Conservation (phyloP, 2,888 invertebrate genomes). For the Erebia aethiops region DNA sequence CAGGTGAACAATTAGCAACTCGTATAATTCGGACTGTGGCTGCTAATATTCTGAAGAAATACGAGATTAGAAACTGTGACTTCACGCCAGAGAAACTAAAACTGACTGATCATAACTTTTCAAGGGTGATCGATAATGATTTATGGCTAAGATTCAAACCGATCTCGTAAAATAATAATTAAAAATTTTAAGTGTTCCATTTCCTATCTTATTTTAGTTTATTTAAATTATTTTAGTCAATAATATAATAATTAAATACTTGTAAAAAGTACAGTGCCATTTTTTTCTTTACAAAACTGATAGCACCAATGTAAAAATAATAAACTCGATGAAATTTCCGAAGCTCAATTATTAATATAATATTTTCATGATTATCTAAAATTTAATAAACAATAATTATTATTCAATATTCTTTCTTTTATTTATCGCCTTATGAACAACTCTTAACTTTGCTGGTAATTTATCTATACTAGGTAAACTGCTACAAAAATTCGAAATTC, state of each 20-base stretch:
- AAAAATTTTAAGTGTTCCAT: background rate
- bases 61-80: conserved; percentile 53
- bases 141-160: conserved; percentile 64
- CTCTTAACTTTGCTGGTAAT: too few relatives aligned
- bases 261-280: background rate
- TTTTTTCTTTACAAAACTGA: background rate
- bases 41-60: conserved; percentile 55
- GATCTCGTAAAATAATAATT: conserved; percentile 24
- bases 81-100: conserved; percentile 56
- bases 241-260: background rate
- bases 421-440: background rate
- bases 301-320: background rate
- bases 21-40: conserved; percentile 59
- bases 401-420: background rate
- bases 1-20: conserved; percentile 68
- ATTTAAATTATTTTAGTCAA: background rate
- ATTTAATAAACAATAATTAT: background rate
- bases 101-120: conserved; percentile 63
- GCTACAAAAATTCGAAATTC: too few relatives aligned
- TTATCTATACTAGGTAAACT: background rate
- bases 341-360: too few relatives aligned
- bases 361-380: background rate
- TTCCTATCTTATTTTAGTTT: background rate
- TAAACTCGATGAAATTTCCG: background rate
- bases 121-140: conserved; percentile 58